Percentiles rank a stretch among this genome's conserved stretches.
Evolutionary conservation across 2,888 invertebrate genomes (phyloP).

Genomic region (Leptura quadrifasciata): DNA sequence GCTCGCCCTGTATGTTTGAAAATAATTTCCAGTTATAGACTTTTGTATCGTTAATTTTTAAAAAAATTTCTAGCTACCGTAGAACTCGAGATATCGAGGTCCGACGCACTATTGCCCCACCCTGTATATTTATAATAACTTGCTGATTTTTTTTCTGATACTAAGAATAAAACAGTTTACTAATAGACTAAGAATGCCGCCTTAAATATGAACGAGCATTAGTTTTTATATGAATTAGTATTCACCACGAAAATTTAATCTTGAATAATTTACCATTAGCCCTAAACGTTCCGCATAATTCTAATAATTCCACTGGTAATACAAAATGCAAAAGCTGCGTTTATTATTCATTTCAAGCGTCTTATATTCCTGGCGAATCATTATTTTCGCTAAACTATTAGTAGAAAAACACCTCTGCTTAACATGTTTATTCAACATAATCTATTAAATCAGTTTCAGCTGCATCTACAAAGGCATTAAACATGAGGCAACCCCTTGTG

Average conservation of each 20-base stretch:
- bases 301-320: not conserved
- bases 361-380: not conserved
- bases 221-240: not conserved
- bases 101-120: too few relatives aligned
- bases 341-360: not conserved
- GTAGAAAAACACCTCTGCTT: constrained; percentile 18
- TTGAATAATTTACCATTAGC: not conserved
- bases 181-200: too few relatives aligned
- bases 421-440: constrained; percentile 16
- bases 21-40: too few relatives aligned
- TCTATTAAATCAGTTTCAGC: constrained; percentile 15
- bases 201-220: not conserved
- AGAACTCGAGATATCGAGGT: too few relatives aligned
- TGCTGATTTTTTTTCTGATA: too few relatives aligned
- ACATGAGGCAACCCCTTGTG: constrained; percentile 39
- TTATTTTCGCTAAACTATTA: constrained; percentile 16
- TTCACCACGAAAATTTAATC: not conserved
- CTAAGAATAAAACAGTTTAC: too few relatives aligned
- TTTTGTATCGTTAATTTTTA: too few relatives aligned
- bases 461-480: constrained; percentile 30
- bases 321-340: constrained; percentile 1
- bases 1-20: too few relatives aligned
- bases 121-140: too few relatives aligned
- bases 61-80: too few relatives aligned
- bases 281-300: not conserved